Conservation (phyloP, 2,113 vertebrate species). For the Solenodon paradoxus region DNA sequence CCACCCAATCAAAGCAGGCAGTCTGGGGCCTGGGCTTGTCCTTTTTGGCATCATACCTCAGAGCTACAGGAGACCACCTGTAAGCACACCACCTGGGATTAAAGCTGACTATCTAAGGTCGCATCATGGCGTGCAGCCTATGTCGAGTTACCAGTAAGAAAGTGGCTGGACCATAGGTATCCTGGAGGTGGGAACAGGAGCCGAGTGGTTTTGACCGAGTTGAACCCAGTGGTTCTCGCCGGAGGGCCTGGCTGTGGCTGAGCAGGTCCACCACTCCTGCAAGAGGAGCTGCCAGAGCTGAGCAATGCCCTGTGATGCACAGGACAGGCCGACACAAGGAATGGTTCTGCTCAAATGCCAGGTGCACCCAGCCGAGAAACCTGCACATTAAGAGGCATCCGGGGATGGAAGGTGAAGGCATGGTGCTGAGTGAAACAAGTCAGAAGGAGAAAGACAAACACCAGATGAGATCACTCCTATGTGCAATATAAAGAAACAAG, state of each 20-base stretch:
- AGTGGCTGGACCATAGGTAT: no score
- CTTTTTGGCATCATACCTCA: neutral
- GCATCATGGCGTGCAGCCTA: neutral
- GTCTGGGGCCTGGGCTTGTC: neutral
- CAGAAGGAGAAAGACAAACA: no score
- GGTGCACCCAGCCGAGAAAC: neutral
- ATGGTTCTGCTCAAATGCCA: neutral
- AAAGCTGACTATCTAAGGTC: neutral
- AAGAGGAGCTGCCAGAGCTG: neutral
- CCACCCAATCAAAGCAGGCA: neutral
- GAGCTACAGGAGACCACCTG: neutral
- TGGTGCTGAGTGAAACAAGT: no score
- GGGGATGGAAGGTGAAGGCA: neutral
- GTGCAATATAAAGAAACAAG: no score
- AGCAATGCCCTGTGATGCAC: neutral
- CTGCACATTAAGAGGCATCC: neutral
- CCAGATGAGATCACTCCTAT: no score
- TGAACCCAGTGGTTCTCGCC: neutral
- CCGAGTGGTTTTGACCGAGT: neutral
- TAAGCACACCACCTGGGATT: neutral
- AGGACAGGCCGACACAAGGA: neutral
- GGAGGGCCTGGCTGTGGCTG: no score
- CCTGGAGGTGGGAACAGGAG: neutral
- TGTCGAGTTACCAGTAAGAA: neutral
- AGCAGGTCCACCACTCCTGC: neutral